Conservation (phyloP, 2,113 vertebrate species). For the Stigmatopora argus region DNA sequence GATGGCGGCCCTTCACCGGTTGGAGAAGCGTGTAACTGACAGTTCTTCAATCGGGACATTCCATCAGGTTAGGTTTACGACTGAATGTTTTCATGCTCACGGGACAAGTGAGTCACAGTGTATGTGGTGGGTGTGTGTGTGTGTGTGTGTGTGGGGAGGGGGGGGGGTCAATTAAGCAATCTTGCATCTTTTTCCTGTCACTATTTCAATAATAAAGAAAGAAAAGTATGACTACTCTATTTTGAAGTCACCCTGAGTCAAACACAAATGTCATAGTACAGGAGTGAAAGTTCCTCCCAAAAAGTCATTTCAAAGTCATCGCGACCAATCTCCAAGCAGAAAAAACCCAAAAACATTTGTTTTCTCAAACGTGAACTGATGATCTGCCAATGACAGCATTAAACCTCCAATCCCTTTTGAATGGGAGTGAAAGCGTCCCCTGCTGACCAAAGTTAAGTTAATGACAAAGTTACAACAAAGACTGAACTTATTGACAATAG, state of each 20-base stretch:
- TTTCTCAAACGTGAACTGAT: too few species aligned
- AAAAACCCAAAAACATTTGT: too few species aligned
- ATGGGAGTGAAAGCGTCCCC: too few species aligned
- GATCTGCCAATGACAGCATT: too few species aligned
- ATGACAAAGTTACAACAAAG: neutral
- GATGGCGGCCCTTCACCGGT: neutral
- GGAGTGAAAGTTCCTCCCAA: neutral
- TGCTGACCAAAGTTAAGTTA: neutral
- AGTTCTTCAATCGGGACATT: neutral
- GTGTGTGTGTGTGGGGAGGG: too few species aligned
- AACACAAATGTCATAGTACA: neutral
- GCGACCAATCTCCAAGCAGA: too few species aligned
- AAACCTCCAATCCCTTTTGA: too few species aligned
- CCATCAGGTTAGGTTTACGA: too few species aligned
- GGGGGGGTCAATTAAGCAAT: too few species aligned
- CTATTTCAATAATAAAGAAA: neutral
- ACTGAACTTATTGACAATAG: neutral
- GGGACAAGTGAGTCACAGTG: too few species aligned
- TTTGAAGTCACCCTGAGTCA: neutral
- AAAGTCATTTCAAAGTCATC: too few species aligned
- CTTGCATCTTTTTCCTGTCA: neutral
- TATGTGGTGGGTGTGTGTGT: too few species aligned
- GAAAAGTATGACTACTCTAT: neutral
- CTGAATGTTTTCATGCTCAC: neutral
- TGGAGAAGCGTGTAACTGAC: neutral